Evolutionary conservation across 2,113 vertebrate species (phyloP), one percentile per base, ranked within the genome.

Genomic region (Gobius niger): DNA sequence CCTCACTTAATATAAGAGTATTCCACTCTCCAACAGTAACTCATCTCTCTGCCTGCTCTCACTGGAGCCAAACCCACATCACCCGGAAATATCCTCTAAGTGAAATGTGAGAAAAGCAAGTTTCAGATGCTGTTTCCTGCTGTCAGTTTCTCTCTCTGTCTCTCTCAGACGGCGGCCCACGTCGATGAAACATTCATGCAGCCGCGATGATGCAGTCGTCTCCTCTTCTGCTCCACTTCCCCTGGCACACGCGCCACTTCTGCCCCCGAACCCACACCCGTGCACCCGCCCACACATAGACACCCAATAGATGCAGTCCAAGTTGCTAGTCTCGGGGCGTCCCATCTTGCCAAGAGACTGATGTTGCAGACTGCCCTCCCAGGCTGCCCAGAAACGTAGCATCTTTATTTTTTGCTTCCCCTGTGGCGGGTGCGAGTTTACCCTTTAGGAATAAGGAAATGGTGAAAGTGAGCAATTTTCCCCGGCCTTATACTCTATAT

Each of bases 161-260:
- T 70, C 24, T 47, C 53, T 72, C 14, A 72, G 50, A 68, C 59
- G 59, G 63, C 47, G 75, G 56, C 75, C 68, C 76, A 47, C 63
- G 64, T 56, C 73, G 72, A 86, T 90, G 68, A 88, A 89, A 86
- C 70, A 88, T 86, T 87, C 72, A 82, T 89, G 63, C 68, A 66
- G 70, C 49, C 60, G 76, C 18, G 70, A 80, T 79, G 84, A 86
- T 83, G 77, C 86, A 84, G 83, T 75, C 74, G 47, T 83, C 69
- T 78, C 60, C 44, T 80, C 75, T 81, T 90, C 83, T 86, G 89
- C 87, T 89, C 83, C 80, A 89, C 85, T 89, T 87, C 74, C 66
- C 69, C 47, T 44, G 24, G 65, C 75, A 67, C 67, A 83, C 75
- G 68, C 67, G 79, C 77, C 77, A 75, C 81, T 73, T 81, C 65